Evolutionary conservation across 2,888 invertebrate species (phyloP).

Genomic region (Aphelenchoides bicaudatus): DNA sequence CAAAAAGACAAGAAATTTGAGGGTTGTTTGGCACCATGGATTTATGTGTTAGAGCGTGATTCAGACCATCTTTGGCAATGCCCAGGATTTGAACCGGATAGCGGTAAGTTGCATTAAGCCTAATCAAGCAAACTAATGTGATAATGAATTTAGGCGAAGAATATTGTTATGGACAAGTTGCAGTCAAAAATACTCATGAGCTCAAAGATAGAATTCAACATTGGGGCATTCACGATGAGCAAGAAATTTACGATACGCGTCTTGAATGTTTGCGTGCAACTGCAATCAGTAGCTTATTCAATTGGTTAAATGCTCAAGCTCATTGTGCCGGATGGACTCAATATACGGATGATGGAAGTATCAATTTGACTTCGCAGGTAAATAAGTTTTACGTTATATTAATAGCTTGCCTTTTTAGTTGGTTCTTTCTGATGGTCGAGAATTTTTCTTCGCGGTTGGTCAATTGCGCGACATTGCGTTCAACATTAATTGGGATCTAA

Average conservation of each 20-base stretch:
- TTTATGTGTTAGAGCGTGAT: constrained; percentile 54
- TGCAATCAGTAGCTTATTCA: constrained; percentile 53
- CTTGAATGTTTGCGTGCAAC: constrained; percentile 34
- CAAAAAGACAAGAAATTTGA: too few species aligned
- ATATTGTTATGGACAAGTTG: constrained; percentile 43
- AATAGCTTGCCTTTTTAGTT: constrained; percentile 80
- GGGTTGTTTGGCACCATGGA: constrained; percentile 30
- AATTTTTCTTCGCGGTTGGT: constrained; percentile 81
- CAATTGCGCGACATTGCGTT: constrained; percentile 77
- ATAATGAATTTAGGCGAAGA: constrained; percentile 37
- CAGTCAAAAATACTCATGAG: constrained; percentile 44
- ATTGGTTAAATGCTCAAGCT: constrained; percentile 56
- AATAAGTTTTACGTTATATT: too few species aligned
- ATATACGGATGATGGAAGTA: constrained; percentile 4
- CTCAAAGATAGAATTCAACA: constrained; percentile 35
- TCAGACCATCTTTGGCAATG: constrained; percentile 55
- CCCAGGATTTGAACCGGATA: constrained; percentile 56
- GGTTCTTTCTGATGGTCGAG: constrained; percentile 79
- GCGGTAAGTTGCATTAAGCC: background rate
- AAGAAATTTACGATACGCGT: constrained; percentile 32
- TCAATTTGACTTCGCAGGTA: constrained; percentile 12
- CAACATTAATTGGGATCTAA: too few species aligned
- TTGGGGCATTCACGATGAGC: constrained; percentile 43
- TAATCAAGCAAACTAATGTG: background rate
- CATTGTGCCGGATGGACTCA: constrained; percentile 39